Evolutionary conservation across 2,113 vertebrate genomes (phyloP).

Genomic region (Hoplias malabaricus): DNA sequence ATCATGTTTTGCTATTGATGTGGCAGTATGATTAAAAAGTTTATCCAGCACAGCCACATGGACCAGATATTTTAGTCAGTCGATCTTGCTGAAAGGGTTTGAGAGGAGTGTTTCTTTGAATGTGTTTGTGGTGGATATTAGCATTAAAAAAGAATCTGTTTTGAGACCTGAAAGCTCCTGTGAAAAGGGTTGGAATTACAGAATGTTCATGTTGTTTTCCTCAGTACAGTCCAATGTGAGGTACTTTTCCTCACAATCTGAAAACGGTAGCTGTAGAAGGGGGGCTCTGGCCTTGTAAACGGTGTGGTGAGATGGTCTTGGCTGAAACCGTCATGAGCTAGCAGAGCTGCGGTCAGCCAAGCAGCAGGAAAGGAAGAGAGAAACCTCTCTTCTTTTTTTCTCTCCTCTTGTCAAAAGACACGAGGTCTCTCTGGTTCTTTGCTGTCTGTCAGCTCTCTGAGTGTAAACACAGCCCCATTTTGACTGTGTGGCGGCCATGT

Average conservation of each 20-base stretch:
- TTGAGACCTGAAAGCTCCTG: not conserved
- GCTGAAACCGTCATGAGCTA: conserved; percentile 54
- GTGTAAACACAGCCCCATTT: conserved; percentile 35
- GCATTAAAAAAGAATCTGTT: not conserved
- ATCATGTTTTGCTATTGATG: conserved; percentile 23
- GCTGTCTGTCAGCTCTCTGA: conserved; percentile 30
- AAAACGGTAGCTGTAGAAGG: conserved; percentile 27
- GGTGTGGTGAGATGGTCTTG: conserved; percentile 54
- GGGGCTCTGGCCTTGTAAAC: conserved; percentile 34
- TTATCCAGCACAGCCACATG: conserved; percentile 15
- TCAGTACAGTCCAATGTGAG: not conserved
- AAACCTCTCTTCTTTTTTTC: conserved; percentile 1
- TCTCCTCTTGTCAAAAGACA: conserved; percentile 3
- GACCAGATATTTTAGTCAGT: conserved; percentile 5
- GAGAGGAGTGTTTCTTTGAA: conserved; percentile 3
- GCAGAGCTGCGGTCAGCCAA: conserved; percentile 55
- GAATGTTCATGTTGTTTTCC: not conserved
- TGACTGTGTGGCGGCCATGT: conserved; percentile 1
- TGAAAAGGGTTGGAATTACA: not conserved
- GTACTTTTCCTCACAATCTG: not conserved
- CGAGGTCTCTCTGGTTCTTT: conserved; percentile 24
- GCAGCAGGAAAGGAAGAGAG: conserved; percentile 44
- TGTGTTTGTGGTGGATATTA: not conserved
- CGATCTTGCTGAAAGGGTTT: conserved; percentile 5
- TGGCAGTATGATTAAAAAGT: conserved; percentile 35